Evolutionary conservation across 2,113 vertebrate species (phyloP), one percentile per base, ranked within the genome.

Genomic region (Orthonyx spaldingii): DNA sequence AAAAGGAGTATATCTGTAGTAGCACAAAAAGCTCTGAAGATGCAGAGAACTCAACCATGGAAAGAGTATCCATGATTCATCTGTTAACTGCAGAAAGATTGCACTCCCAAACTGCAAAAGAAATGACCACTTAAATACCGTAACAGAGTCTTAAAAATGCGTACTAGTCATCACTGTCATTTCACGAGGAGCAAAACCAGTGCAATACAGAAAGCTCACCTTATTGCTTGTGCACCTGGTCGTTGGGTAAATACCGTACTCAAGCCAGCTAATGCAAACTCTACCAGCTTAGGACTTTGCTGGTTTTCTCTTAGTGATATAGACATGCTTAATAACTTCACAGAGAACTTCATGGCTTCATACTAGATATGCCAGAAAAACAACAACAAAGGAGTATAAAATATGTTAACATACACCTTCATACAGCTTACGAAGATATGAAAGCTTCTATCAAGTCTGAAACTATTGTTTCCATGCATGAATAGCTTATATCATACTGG

Each of bases 151-250:
- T 50, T 69, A n/a, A 61, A 88, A 84, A 81, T 50, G 30, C 15
- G 27, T 24, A 35, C 28, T 46, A 71, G 15, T 9, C 2, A 9
- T 33, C 65, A 78, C 6, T 10, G 53, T 13, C 10, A 49, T 47
- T 76, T 57, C 22, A 84, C 5, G 18, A 77, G 18, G 16, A 82
- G 33, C 3, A 70, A 84, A 72, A 64, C 5, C 20, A 66, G 26
- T 64, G 41, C 66, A 22, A 70, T 1, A 76, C 33, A 69, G 19
- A 87, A 91, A 77, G 88, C 98, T 87, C 95, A 99, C 99, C 98
- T 99, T 93, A 99, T 96, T 95, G 99, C 99, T 97, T 99, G 99
- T 86, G 99, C 99, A 93, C 99, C 99, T 46, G 99, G 97, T 93
- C 99, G 98, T 84, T 99, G 99, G 6, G 98, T 98, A 93, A 99